These are phyloP conservation scores for Atta texana DNA, from an alignment of 1,140 invertebrate genomes.

Conservation along the genomic window DNA sequence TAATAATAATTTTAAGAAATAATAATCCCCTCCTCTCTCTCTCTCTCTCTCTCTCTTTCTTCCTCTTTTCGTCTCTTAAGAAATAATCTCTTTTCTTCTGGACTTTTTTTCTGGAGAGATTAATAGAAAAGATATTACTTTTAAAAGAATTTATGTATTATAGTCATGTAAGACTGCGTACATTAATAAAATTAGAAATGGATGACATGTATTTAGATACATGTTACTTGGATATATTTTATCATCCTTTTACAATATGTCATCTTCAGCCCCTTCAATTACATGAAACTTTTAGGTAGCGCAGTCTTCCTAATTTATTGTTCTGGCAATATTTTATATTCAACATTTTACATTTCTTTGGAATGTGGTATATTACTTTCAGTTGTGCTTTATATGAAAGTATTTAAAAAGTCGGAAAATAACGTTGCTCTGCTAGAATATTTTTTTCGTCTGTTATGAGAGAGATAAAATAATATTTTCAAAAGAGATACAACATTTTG, in stretches of 20 bases:
- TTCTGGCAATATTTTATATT: constrained; percentile 17
- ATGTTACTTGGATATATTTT: background rate
- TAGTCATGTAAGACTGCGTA: background rate
- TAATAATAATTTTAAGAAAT: background rate
- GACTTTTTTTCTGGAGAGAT: background rate
- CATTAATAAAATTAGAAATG: constrained; percentile 3
- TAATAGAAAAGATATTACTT: background rate
- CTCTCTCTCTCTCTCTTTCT: too few species aligned
- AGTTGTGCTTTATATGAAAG: background rate
- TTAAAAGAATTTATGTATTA: background rate
- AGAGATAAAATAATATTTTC: background rate
- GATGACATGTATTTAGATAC: background rate
- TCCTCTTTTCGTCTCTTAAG: background rate
- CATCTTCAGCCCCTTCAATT: background rate
- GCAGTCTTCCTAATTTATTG: background rate
- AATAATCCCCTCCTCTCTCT: background rate
- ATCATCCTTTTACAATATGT: background rate
- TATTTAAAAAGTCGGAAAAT: constrained; percentile 8
- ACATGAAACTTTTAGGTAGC: background rate
- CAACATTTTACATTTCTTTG: background rate
- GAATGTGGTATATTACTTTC: background rate
- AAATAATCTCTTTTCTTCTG: background rate
- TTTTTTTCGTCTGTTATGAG: background rate
- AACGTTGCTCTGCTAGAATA: background rate
- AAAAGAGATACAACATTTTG: background rate